Evolutionary conservation across 1,140 invertebrate species (phyloP).

Genomic region (Solenopsis fugax): DNA sequence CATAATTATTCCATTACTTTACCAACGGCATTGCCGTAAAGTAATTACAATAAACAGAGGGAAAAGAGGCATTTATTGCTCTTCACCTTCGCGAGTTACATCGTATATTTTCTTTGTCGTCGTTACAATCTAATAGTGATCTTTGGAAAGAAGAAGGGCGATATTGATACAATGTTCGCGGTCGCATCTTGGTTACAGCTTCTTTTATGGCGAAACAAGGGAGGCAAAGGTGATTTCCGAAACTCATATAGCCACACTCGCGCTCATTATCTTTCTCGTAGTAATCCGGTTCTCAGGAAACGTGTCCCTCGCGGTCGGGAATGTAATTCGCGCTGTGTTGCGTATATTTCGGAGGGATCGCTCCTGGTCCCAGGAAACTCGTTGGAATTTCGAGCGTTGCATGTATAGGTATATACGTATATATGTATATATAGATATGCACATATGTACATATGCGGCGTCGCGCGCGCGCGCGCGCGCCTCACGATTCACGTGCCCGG

Average conservation of each 20-base stretch:
- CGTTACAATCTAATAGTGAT: neutral
- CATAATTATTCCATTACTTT: slow-evolving; percentile 27
- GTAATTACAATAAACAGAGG: neutral
- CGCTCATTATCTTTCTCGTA: neutral
- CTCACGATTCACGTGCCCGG: slow-evolving; percentile 69
- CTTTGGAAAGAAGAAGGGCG: neutral
- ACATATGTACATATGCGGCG: neutral
- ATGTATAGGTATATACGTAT: neutral
- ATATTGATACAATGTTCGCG: neutral
- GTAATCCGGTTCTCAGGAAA: slow-evolving; percentile 34
- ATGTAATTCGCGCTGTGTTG: slow-evolving; percentile 42
- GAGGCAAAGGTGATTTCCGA: slow-evolving; percentile 19
- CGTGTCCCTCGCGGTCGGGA: neutral
- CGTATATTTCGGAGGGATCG: slow-evolving; percentile 33
- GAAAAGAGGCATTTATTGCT: neutral
- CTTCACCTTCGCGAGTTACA: neutral
- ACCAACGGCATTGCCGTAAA: neutral
- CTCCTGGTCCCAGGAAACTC: slow-evolving; percentile 8
- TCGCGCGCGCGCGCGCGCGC: slow-evolving; percentile 5
- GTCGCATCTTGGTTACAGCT: neutral
- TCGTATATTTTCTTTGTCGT: neutral
- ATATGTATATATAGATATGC: neutral
- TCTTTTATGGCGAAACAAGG: neutral
- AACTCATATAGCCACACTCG: neutral
- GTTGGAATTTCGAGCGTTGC: slow-evolving; percentile 42